Evolutionary conservation across 23 tunicate genomes (phyloP).

Genomic region (Trididemnum nubilum): DNA sequence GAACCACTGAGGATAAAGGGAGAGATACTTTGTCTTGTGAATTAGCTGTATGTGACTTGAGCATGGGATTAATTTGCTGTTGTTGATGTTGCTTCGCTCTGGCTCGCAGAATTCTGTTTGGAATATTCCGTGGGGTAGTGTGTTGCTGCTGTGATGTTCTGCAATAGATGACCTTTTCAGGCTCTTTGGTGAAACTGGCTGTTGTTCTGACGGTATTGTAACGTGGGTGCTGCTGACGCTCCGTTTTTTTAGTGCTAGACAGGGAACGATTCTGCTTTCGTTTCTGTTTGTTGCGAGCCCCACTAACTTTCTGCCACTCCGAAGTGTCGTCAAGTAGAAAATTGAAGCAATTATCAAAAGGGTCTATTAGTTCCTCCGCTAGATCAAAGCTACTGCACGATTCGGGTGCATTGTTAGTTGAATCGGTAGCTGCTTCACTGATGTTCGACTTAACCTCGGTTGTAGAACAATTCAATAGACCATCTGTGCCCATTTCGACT

Average conservation of each 20-base stretch:
- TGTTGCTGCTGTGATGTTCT: background rate
- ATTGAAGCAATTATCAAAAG: background rate
- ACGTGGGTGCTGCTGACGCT: background rate
- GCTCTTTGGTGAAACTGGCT: background rate
- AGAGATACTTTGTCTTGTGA: too few species aligned
- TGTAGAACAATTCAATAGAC: background rate
- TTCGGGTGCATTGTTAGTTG: background rate
- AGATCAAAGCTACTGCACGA: background rate
- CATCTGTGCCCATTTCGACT: background rate
- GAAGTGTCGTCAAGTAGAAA: background rate
- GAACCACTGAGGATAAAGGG: too few species aligned
- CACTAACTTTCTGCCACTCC: slow-evolving; percentile 17
- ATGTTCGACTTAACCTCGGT: background rate
- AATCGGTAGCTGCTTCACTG: background rate
- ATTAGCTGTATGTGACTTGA: too few species aligned
- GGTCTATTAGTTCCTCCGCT: background rate
- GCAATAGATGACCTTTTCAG: background rate
- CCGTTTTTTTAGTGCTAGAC: background rate
- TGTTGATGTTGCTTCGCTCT: slow-evolving; percentile 4
- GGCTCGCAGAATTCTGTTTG: slow-evolving; percentile 1
- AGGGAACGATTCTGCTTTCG: slow-evolving; percentile 6
- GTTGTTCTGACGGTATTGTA: background rate
- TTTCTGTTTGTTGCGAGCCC: background rate
- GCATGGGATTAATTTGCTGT: background rate
- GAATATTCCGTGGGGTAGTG: background rate